Percentiles rank a stretch among this genome's conserved stretches.
These are phyloP conservation scores for Dryoscopus gambensis DNA, from an alignment of 2,113 vertebrate species.

Conservation along the genomic window DNA sequence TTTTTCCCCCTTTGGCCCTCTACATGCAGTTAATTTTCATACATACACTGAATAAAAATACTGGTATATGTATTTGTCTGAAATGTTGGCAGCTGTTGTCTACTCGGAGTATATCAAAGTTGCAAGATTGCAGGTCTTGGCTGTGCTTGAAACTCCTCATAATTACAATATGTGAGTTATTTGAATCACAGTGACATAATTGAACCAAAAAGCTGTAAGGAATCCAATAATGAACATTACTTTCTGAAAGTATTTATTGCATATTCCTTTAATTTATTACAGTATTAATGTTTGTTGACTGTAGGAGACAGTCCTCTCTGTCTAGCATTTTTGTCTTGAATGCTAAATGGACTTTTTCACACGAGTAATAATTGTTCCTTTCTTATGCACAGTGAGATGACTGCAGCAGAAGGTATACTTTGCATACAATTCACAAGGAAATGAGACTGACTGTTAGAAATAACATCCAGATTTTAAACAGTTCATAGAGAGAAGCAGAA, in stretches of 20 bases:
- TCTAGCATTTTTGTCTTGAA: not conserved
- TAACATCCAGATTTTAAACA: not conserved
- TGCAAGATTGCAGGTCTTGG: not conserved
- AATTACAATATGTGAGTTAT: fast-evolving
- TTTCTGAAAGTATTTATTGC: not conserved
- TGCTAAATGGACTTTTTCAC: not conserved
- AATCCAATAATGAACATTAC: not conserved
- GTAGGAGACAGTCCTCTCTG: not conserved
- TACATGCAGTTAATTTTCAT: not conserved
- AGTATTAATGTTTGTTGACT: not conserved
- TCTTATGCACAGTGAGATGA: not conserved
- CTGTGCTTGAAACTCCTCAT: not conserved
- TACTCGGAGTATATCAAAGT: not conserved
- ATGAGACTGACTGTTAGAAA: not conserved
- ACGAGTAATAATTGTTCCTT: not conserved
- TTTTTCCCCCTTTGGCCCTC: not conserved
- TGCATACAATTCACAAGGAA: not conserved
- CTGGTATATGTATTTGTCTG: not conserved
- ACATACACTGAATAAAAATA: not conserved
- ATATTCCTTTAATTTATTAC: not conserved
- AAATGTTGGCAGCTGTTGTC: not conserved
- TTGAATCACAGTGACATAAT: not conserved
- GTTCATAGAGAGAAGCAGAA: not conserved
- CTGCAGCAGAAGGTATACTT: not conserved
- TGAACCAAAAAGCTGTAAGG: not conserved